phyloP scores from a whole-genome alignment of 2,797 vertebrate genomes.

The Schizopygopsis pylzovi region DNA sequence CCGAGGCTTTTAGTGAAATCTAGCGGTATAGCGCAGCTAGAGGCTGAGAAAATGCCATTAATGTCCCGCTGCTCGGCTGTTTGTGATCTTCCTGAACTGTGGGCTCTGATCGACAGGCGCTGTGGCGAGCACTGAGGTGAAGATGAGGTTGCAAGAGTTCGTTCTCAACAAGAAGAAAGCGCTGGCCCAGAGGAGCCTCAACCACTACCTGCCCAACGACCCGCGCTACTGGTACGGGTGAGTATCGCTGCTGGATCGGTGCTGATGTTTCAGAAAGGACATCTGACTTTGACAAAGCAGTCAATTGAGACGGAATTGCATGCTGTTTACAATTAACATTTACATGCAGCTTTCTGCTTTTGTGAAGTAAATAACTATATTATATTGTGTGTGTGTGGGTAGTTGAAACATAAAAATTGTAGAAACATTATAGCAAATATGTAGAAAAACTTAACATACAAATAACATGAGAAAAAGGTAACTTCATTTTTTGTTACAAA shows the following conservation, averaged over 20 bases:
- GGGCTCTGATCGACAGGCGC: conserved; percentile 81
- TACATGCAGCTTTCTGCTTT: too few relatives aligned
- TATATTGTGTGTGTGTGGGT: too few relatives aligned
- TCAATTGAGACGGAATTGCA: neutral
- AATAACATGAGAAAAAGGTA: too few relatives aligned
- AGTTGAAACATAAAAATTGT: too few relatives aligned
- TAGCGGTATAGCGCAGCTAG: neutral
- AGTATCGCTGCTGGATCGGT: conserved; percentile 71
- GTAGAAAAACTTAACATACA: too few relatives aligned
- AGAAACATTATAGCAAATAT: too few relatives aligned
- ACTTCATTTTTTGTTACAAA: too few relatives aligned
- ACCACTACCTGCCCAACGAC: conserved; percentile 94
- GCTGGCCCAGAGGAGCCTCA: conserved; percentile 92
- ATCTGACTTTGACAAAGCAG: neutral
- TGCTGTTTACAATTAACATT: neutral
- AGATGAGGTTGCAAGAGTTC: conserved; percentile 98
- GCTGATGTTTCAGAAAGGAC: neutral
- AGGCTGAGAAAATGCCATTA: conserved; percentile 23
- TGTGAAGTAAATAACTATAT: too few relatives aligned
- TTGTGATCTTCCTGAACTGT: neutral
- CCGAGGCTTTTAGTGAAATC: conserved; percentile 14
- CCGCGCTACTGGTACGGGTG: conserved; percentile 98
- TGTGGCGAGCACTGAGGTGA: conserved; percentile 96
- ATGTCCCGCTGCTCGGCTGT: conserved; percentile 18
- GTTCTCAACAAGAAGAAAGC: conserved; percentile 98